Evolutionary conservation across 2,888 invertebrate genomes (phyloP).

Genomic region (Acronicta leporina): DNA sequence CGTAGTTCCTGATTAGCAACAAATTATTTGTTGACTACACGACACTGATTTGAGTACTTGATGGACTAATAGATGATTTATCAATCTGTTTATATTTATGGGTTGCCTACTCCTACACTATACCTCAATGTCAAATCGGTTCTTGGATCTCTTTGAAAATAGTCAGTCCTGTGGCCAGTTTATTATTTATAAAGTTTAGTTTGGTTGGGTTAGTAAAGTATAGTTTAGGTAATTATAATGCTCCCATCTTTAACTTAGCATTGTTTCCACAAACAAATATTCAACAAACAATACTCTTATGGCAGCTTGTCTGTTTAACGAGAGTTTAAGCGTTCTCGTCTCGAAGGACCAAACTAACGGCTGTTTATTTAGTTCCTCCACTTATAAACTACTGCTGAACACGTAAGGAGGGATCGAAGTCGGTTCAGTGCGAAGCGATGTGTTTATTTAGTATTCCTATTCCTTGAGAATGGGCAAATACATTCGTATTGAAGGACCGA

Average conservation of each 20-base stretch:
- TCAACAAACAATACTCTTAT: slow-evolving; percentile 21
- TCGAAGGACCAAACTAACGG: slow-evolving; percentile 25
- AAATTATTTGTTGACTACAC: background rate
- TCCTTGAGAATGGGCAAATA: slow-evolving; percentile 9
- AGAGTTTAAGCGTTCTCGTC: slow-evolving; percentile 35
- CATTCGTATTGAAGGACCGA: background rate
- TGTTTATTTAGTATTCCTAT: slow-evolving; percentile 30
- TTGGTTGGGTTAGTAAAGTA: too few species aligned
- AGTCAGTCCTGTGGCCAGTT: too few species aligned
- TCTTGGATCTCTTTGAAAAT: too few species aligned
- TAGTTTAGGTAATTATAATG: background rate
- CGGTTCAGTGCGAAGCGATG: slow-evolving; percentile 10
- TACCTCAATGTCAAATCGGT: too few species aligned
- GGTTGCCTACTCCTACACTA: too few species aligned
- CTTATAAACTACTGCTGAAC: slow-evolving; percentile 36
- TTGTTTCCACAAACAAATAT: background rate
- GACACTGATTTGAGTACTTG: background rate
- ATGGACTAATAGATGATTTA: too few species aligned
- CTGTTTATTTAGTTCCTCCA: slow-evolving; percentile 41
- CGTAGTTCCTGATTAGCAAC: background rate
- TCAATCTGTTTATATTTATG: too few species aligned
- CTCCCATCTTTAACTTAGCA: background rate
- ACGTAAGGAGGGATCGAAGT: slow-evolving; percentile 10
- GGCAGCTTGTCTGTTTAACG: slow-evolving; percentile 35
- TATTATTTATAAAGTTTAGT: background rate